Evolutionary conservation across 2,113 vertebrate genomes (phyloP).

Genomic region (Callaeas wilsoni): DNA sequence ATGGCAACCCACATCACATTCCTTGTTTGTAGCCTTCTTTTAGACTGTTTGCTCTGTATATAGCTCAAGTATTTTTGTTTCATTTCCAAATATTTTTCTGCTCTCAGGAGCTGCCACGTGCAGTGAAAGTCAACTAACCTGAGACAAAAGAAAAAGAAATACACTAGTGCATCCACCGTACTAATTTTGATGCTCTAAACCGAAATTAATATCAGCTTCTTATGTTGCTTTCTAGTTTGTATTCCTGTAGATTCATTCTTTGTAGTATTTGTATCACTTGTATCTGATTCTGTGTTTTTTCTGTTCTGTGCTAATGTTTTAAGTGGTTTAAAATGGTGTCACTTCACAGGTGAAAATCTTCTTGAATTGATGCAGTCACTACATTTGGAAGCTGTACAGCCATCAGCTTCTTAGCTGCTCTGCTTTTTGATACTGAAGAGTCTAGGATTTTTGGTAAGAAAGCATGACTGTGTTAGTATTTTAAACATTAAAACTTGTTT

Average conservation of each 20-base stretch:
- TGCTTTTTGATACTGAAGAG: background rate
- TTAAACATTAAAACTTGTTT: background rate
- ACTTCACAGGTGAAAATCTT: background rate
- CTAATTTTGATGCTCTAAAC: background rate
- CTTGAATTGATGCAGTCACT: background rate
- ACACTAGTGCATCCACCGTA: accelerated
- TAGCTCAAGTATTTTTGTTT: background rate
- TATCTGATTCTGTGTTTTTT: background rate
- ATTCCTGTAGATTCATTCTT: accelerated
- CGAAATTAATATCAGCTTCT: accelerated
- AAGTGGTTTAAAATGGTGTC: background rate
- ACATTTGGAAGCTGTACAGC: background rate
- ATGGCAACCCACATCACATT: accelerated
- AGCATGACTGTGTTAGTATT: background rate
- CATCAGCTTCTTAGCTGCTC: background rate
- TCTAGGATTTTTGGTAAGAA: slow-evolving; percentile 25
- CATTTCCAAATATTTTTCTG: background rate
- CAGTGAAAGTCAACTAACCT: accelerated
- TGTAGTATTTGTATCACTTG: background rate
- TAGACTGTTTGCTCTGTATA: accelerated
- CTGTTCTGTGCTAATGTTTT: background rate
- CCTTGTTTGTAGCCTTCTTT: background rate
- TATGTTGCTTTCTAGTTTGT: background rate
- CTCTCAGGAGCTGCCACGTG: background rate
- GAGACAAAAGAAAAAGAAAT: background rate